A percentile compares a stretch with the other conserved stretches of the same genome.
Evolutionary conservation across 2,888 invertebrate genomes (phyloP).

Genomic region (Latrodectus elegans): DNA sequence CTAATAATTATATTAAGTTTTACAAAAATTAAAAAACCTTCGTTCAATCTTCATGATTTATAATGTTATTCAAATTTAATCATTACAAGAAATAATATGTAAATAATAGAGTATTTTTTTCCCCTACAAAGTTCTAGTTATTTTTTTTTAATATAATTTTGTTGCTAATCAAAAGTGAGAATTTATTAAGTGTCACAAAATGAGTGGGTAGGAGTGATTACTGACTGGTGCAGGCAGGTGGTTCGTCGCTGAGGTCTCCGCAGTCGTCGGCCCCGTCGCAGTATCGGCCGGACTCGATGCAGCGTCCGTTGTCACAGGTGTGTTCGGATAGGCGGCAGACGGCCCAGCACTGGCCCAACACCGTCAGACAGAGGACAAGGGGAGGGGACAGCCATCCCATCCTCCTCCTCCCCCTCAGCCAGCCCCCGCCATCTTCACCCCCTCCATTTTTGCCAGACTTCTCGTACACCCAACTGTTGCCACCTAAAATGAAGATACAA

Average conservation of each 20-base stretch:
- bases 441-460: background rate
- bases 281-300: conserved; percentile 79
- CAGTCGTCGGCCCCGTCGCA: conserved; percentile 87
- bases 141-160: too few relatives aligned
- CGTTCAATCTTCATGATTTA: too few relatives aligned
- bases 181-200: background rate
- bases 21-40: too few relatives aligned
- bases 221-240: conserved; percentile 85
- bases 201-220: conserved; percentile 72
- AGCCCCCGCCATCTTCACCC: conserved; percentile 1
- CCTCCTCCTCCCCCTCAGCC: conserved; percentile 51
- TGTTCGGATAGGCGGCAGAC: conserved; percentile 83
- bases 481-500: background rate
- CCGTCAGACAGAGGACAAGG: conserved; percentile 37
- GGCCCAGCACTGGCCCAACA: conserved; percentile 44
- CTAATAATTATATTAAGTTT: too few relatives aligned
- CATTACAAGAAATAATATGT: too few relatives aligned
- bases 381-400: conserved; percentile 65
- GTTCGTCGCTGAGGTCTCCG: conserved; percentile 85
- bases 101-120: too few relatives aligned
- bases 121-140: too few relatives aligned
- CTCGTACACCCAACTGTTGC: background rate
- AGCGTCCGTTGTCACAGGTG: conserved; percentile 81
- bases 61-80: too few relatives aligned
- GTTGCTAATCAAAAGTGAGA: too few relatives aligned